A percentile compares a stretch with the other conserved stretches of the same genome.
Conservation (phyloP, 1,140 invertebrate species). For the Drosophila baimaii region DNA sequence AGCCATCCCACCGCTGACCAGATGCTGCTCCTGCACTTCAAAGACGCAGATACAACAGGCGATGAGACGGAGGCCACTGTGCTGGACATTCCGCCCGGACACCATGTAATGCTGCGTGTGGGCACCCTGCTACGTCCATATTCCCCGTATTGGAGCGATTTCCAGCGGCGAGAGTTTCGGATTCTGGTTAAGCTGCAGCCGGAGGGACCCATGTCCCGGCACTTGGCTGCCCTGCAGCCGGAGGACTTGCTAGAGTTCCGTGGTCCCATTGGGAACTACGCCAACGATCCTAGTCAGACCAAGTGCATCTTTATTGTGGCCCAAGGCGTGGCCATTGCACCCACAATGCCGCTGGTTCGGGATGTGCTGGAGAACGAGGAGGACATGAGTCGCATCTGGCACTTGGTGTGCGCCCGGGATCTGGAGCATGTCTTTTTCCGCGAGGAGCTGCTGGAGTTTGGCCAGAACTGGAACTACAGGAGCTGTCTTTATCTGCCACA, state of each 20-base stretch:
- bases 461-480: conserved; percentile 76
- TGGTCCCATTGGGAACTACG: conserved; percentile 73
- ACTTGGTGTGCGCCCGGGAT: conserved; percentile 67
- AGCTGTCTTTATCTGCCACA: conserved; percentile 66
- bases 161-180: conserved; percentile 61
- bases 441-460: conserved; percentile 60
- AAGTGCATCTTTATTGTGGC: conserved; percentile 62
- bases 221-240: conserved; percentile 31
- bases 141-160: conserved; percentile 77
- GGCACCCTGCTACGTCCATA: conserved; percentile 64
- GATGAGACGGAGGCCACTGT: conserved; percentile 29
- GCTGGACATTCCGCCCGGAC: conserved; percentile 71
- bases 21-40: conserved; percentile 64
- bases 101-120: conserved; percentile 76
- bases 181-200: conserved; percentile 73
- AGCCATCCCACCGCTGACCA: conserved; percentile 18
- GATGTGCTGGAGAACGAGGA: conserved; percentile 76
- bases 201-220: conserved; percentile 66
- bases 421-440: conserved; percentile 72
- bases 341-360: conserved; percentile 65
- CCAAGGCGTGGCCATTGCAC: conserved; percentile 79
- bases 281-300: conserved; percentile 16
- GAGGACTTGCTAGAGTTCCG: conserved; percentile 70
- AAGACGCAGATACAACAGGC: background rate
- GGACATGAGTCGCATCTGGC: conserved; percentile 68